Evolutionary conservation across 2,113 vertebrate genomes (phyloP).

Genomic region (Pterocles orientalis): DNA sequence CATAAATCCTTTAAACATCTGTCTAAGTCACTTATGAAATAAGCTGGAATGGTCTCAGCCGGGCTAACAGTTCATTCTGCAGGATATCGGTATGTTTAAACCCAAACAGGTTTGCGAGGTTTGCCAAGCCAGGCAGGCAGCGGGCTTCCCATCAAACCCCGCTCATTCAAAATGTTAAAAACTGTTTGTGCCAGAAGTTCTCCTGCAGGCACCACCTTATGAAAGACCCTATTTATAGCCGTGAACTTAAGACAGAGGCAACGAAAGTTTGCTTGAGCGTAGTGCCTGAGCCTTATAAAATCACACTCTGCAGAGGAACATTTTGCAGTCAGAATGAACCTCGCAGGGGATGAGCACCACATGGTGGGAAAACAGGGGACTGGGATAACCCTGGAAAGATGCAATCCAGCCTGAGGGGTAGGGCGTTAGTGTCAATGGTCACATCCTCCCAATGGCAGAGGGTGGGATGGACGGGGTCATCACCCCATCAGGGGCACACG

Average conservation of each 20-base stretch:
- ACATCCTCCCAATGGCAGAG: neutral
- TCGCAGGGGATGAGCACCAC: fast-evolving
- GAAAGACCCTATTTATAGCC: constrained; percentile 40
- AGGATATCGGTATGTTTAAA: constrained; percentile 48
- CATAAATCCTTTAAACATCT: constrained; percentile 80
- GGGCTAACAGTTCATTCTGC: constrained; percentile 67
- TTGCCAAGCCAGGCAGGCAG: constrained; percentile 59
- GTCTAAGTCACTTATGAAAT: constrained; percentile 74
- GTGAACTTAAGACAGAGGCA: neutral
- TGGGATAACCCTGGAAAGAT: neutral
- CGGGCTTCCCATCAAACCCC: constrained; percentile 47
- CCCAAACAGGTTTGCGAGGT: constrained; percentile 51
- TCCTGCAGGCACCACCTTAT: neutral
- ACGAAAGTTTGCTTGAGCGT: neutral
- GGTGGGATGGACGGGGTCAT: neutral
- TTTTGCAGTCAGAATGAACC: neutral
- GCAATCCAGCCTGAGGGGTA: neutral
- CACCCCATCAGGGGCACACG: fast-evolving
- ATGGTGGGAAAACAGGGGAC: neutral
- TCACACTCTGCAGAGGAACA: neutral
- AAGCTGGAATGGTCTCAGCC: constrained; percentile 69
- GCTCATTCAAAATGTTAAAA: constrained; percentile 43
- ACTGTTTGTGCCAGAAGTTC: constrained; percentile 35
- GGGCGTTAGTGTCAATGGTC: fast-evolving
- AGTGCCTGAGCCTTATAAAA: neutral